Conservation (phyloP, 2,888 invertebrate species). For the Herminia tarsipennalis region DNA sequence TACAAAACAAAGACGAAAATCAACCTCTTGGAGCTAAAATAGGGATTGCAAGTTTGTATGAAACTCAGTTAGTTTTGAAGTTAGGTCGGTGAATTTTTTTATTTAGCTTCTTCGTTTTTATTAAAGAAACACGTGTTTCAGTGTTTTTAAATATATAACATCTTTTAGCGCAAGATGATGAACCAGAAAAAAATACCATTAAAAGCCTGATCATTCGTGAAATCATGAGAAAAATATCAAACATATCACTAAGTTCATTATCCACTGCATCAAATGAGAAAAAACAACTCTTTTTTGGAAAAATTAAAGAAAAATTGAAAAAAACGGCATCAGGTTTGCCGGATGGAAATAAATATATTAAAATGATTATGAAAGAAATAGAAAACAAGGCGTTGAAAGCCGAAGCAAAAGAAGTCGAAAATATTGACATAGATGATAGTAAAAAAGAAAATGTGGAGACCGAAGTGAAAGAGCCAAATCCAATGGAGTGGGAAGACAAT, state of each 20-base stretch:
- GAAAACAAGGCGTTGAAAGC: constrained; percentile 40
- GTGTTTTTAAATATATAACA: background rate
- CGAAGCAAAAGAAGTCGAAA: constrained; percentile 1
- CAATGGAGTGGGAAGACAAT: too few species aligned
- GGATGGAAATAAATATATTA: constrained; percentile 54
- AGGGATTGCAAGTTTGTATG: too few species aligned
- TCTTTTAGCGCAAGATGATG: constrained; percentile 1
- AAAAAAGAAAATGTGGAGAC: background rate
- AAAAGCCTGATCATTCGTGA: constrained; percentile 42
- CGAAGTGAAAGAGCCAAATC: too few species aligned
- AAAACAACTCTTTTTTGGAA: constrained; percentile 37
- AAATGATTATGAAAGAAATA: constrained; percentile 64
- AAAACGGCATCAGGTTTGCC: constrained; percentile 47
- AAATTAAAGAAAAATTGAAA: constrained; percentile 52
- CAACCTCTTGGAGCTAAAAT: too few species aligned
- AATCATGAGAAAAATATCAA: constrained; percentile 53
- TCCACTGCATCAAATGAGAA: constrained; percentile 33
- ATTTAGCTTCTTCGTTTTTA: too few species aligned
- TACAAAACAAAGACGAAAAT: too few species aligned
- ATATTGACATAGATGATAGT: background rate
- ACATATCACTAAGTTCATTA: constrained; percentile 44
- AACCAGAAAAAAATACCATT: background rate
- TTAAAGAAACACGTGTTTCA: too few species aligned
- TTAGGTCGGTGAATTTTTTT: too few species aligned
- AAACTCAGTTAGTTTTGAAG: too few species aligned